These are phyloP conservation scores for Paratrypauchen microcephalus DNA, from an alignment of 2,797 vertebrate genomes.

Conservation along the genomic window DNA sequence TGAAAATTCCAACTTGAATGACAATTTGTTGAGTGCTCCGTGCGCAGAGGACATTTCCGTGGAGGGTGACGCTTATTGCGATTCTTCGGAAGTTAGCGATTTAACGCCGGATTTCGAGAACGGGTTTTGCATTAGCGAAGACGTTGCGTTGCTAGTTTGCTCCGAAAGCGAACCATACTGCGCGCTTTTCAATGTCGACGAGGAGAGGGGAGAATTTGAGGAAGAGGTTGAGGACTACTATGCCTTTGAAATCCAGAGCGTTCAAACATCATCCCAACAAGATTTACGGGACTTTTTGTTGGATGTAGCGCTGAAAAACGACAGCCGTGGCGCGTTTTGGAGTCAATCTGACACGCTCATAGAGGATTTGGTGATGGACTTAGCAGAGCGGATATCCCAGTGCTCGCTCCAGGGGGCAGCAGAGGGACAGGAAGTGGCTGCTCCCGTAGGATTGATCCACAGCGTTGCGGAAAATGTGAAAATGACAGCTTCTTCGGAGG, in stretches of 20 bases:
- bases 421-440: constrained; percentile 13
- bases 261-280: constrained; percentile 41
- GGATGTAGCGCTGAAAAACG: constrained; percentile 3
- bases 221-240: constrained; percentile 64
- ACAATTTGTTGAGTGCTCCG: constrained; percentile 40
- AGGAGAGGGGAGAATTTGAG: not conserved
- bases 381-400: constrained; percentile 1
- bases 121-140: constrained; percentile 16
- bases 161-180: constrained; percentile 69
- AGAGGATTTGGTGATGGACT: constrained; percentile 18
- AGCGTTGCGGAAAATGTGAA: constrained; percentile 34
- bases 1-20: constrained; percentile 2
- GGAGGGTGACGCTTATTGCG: constrained; percentile 59
- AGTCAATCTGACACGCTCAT: not conserved
- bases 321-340: constrained; percentile 12
- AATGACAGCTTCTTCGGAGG: constrained; percentile 6
- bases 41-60: constrained; percentile 64
- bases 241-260: constrained; percentile 47
- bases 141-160: constrained; percentile 26
- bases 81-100: not conserved
- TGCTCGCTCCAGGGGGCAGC: constrained; percentile 18
- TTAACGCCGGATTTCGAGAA: constrained; percentile 5
- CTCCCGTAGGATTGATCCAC: constrained; percentile 61
- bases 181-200: constrained; percentile 28
- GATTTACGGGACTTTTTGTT: constrained; percentile 29